Evolutionary conservation across 2,797 vertebrate genomes (phyloP).

Genomic region (Thunnus albacares): DNA sequence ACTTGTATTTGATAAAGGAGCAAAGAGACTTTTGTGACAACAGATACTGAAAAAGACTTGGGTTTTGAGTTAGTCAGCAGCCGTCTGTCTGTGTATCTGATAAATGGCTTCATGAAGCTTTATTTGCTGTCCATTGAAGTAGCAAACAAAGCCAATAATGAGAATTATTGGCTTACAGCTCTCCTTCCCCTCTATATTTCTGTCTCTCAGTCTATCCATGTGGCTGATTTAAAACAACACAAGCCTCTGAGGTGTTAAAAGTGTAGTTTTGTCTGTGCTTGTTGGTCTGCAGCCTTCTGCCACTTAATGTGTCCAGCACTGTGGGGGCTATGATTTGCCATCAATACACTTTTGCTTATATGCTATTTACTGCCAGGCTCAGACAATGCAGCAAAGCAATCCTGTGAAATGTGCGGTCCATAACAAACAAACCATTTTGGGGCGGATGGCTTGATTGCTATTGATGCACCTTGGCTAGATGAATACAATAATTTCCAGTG

Average conservation of each 20-base stretch:
- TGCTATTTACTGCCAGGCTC: constrained; percentile 55
- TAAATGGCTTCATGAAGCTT: constrained; percentile 1
- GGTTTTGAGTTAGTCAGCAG: constrained; percentile 43
- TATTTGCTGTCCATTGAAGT: constrained; percentile 5
- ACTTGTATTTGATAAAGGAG: background rate
- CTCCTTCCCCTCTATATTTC: background rate
- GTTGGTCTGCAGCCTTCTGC: constrained; percentile 44
- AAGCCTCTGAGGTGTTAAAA: constrained; percentile 50
- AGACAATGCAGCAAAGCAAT: constrained; percentile 56
- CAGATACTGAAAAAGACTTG: constrained; percentile 14
- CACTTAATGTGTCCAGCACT: constrained; percentile 53
- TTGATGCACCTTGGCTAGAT: constrained; percentile 48
- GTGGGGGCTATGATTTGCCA: constrained; percentile 43
- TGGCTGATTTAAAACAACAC: constrained; percentile 48
- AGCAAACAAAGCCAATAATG: constrained; percentile 23
- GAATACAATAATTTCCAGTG: constrained; percentile 52
- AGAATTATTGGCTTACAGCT: background rate
- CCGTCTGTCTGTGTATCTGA: constrained; percentile 12
- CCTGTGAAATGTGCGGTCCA: constrained; percentile 32
- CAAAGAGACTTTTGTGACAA: constrained; percentile 15
- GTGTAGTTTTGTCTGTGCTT: constrained; percentile 44
- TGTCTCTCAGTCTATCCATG: background rate
- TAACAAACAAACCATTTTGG: constrained; percentile 61
- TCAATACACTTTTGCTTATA: constrained; percentile 60
- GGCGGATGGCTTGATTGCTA: constrained; percentile 66